Evolutionary conservation across 2,113 vertebrate genomes (phyloP).

Genomic region (Sitta europaea): DNA sequence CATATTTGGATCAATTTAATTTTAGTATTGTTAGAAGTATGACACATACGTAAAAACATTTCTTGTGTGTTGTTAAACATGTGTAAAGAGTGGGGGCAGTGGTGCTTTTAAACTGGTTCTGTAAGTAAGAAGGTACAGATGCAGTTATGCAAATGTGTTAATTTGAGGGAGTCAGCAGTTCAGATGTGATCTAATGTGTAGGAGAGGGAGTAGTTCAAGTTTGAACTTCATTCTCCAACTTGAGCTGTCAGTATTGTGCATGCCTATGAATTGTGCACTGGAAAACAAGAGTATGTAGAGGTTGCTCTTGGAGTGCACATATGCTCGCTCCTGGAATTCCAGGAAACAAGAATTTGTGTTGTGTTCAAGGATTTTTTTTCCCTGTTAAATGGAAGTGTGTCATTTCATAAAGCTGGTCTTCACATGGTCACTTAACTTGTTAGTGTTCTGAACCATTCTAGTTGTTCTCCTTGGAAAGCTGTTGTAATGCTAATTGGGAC

Average conservation of each 20-base stretch:
- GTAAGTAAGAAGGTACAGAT: neutral
- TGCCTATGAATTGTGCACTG: neutral
- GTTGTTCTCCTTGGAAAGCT: neutral
- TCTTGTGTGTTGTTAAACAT: neutral
- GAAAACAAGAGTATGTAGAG: neutral
- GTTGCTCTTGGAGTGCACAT: accelerated
- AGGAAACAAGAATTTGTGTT: neutral
- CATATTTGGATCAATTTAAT: neutral
- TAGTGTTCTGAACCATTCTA: neutral
- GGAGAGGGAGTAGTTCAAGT: neutral
- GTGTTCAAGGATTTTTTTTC: accelerated
- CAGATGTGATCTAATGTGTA: neutral
- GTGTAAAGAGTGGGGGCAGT: neutral
- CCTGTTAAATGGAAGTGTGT: neutral
- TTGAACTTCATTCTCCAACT: neutral
- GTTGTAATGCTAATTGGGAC: neutral
- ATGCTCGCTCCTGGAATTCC: neutral
- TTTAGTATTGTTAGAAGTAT: neutral
- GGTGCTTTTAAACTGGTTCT: neutral
- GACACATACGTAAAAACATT: neutral
- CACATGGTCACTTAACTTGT: neutral
- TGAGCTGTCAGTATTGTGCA: neutral
- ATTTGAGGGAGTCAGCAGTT: neutral
- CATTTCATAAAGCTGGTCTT: neutral
- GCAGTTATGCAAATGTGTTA: neutral